A percentile compares a stretch with the other conserved stretches of the same genome.
These are phyloP conservation scores for Sinocyclocheilus grahami DNA, from an alignment of 2,113 vertebrate genomes.

Conservation along the genomic window DNA sequence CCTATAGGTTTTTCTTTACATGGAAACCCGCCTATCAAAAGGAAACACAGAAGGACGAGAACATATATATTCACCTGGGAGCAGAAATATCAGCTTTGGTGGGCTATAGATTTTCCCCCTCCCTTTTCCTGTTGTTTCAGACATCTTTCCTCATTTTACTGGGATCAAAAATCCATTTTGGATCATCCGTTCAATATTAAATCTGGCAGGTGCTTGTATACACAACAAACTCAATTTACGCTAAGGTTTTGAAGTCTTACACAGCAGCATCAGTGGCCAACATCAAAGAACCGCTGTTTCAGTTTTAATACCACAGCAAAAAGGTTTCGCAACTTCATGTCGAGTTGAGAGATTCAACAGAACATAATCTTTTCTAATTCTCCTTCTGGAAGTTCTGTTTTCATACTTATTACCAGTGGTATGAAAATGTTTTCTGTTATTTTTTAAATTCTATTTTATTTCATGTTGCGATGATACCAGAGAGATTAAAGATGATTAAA, in stretches of 20 bases:
- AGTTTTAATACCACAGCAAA: conserved; percentile 58
- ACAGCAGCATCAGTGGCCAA: conserved; percentile 70
- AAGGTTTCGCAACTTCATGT: conserved; percentile 37
- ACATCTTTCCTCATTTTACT: conserved; percentile 80
- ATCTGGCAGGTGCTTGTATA: conserved; percentile 83
- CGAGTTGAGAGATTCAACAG: background rate
- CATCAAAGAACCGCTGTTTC: conserved; percentile 72
- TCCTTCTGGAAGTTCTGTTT: conserved; percentile 5
- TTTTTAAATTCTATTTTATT: background rate
- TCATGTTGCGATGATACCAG: background rate
- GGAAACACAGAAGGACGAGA: conserved; percentile 58
- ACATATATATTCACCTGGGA: conserved; percentile 75
- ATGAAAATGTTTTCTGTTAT: background rate
- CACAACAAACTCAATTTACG: conserved; percentile 84
- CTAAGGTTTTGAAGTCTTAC: conserved; percentile 79
- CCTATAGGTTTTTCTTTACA: conserved; percentile 86
- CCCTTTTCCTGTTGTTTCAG: conserved; percentile 71
- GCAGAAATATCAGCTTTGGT: conserved; percentile 73
- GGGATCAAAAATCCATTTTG: conserved; percentile 82
- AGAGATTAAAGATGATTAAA: conserved; percentile 3
- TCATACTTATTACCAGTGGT: background rate
- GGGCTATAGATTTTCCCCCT: conserved; percentile 71
- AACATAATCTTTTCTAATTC: background rate
- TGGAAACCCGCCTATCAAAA: conserved; percentile 81
- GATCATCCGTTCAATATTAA: conserved; percentile 83